These are phyloP conservation scores for Onychomys torridus DNA, from an alignment of 2,797 vertebrate species.

Conservation along the genomic window DNA sequence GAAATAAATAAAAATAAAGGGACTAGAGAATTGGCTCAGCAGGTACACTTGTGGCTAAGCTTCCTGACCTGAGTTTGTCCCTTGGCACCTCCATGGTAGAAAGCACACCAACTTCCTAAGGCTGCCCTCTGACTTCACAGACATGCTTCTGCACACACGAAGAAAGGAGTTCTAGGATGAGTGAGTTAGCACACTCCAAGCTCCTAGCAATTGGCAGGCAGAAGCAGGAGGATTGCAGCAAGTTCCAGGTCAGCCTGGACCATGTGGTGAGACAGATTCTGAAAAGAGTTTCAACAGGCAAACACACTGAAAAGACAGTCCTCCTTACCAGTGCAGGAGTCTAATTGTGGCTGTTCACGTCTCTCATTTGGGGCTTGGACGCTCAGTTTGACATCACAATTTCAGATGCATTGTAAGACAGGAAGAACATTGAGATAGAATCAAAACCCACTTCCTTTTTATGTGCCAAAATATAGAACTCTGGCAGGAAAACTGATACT, in stretches of 20 bases:
- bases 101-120: neutral
- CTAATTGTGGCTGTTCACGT: constrained; percentile 26
- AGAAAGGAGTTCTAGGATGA: neutral
- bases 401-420: constrained; percentile 90
- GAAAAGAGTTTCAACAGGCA: neutral
- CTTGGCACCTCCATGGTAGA: neutral
- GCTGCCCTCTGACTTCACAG: neutral
- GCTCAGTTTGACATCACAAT: constrained; percentile 77
- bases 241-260: neutral
- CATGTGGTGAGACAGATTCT: neutral
- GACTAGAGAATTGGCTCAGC: neutral
- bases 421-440: constrained; percentile 91
- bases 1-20: neutral
- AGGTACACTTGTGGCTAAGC: neutral
- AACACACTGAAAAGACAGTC: constrained; percentile 16
- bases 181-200: neutral
- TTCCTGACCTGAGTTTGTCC: neutral
- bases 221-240: neutral
- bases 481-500: constrained; percentile 78
- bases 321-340: constrained; percentile 51
- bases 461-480: constrained; percentile 87
- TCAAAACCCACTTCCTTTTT: constrained; percentile 94
- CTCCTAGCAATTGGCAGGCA: neutral
- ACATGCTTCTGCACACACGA: neutral
- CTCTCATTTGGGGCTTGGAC: constrained; percentile 57